phyloP scores from a whole-genome alignment of 2,797 vertebrate genomes.

The Catostomus latipinnis region DNA sequence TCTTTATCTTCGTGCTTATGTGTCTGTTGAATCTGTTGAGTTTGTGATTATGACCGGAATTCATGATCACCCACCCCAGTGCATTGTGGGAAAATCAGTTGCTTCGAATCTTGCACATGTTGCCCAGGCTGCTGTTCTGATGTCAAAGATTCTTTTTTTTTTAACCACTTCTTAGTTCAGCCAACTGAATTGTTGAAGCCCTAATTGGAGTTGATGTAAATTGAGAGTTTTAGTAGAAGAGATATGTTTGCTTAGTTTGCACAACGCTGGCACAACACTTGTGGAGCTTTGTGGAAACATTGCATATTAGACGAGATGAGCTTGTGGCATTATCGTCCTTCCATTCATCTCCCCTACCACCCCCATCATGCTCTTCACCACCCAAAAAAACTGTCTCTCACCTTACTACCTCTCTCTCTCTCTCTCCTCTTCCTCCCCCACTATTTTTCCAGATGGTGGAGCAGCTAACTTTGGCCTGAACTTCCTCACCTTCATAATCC shows the following conservation, averaged over 20 bases:
- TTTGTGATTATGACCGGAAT: conserved; percentile 53
- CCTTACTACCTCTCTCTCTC: conserved; percentile 31
- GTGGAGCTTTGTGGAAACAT: conserved; percentile 69
- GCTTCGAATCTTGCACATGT: conserved; percentile 79
- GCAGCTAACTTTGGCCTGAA: conserved; percentile 98
- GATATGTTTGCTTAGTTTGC: conserved; percentile 73
- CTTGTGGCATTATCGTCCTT: conserved; percentile 61
- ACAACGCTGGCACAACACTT: conserved; percentile 52
- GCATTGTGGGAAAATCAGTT: conserved; percentile 77
- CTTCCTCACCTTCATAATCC: conserved; percentile 99
- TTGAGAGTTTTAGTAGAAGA: conserved; percentile 73
- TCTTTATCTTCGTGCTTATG: conserved; percentile 29
- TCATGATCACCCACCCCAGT: conserved; percentile 75
- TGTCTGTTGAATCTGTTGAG: conserved; percentile 12
- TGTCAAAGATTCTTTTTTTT: conserved; percentile 59
- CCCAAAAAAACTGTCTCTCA: conserved; percentile 28
- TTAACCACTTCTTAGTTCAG: too few relatives aligned
- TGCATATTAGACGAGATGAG: conserved; percentile 73
- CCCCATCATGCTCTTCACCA: neutral
- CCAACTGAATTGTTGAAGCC: conserved; percentile 65
- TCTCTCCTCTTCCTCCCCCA: conserved; percentile 41
- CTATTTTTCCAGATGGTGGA: conserved; percentile 86
- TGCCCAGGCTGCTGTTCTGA: conserved; percentile 79
- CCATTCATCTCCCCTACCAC: conserved; percentile 54
- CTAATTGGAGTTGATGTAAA: conserved; percentile 70